Base-by-base conservation (phyloP, 2,888 invertebrate species). In the Esperia sulphurella region DNA sequence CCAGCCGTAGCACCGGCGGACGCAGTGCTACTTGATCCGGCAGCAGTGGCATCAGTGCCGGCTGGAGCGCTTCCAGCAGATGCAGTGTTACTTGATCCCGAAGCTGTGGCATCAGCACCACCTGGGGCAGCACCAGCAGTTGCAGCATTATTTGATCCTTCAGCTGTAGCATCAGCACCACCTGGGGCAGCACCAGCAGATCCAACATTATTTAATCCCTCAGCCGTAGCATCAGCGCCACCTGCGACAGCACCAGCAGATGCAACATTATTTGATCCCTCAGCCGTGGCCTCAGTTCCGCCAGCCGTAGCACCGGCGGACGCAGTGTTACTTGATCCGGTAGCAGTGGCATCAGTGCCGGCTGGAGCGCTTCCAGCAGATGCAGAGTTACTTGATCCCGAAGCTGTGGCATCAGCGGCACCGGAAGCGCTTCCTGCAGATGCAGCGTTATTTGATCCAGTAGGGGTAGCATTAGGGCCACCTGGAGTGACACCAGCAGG, bases 191-290 rank as follows among this genome's bases (percentile, higher is more conserved):
- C 65, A 46, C 55, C 67, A 29, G 12, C 49, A 14, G 57, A 41
- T 39, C 46, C 38, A 14, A 44, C 31, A 13, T 39, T 43, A 45
- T 12, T 42, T 29, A 31, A 29, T 1, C 43, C 48, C 9, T 29
- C 40, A 58, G 72, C 74, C 50, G 65, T 65, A 9, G 44, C 53
- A 14, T 46, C 46, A 33, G 44, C n/a, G 0, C 35, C 46, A 38
- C 47, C 13, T 1, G 43, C 35, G 1, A 45, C 42, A 41, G 43
- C 21, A 8, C 41, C 43, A 21, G 48, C 6, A 21, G 45, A 43
- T 35, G 43, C 41, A 30, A 8, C 8, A 14, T 12, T 33, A 21
- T n/a, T 28, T 21, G 33, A 14, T n/a, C 13, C n/a, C 3, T 33
- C 8, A 6, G 12, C 21, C 4, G 41, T 6, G 8, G 28, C 28